These are phyloP conservation scores for Trematomus bernacchii DNA, from an alignment of 2,797 vertebrate species.

Conservation along the genomic window DNA sequence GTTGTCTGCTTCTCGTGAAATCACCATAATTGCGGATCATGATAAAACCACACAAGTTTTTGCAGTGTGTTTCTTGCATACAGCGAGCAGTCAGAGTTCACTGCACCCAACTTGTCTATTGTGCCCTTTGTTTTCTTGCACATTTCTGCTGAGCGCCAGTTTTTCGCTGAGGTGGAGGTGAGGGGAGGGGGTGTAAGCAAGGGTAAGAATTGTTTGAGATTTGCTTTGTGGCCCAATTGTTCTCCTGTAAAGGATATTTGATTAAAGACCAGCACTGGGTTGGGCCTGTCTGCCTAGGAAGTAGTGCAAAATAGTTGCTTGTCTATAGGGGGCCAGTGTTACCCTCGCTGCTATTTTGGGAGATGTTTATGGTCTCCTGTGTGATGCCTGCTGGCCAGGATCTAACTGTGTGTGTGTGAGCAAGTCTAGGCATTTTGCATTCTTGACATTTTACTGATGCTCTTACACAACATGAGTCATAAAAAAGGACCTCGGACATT, in stretches of 20 bases:
- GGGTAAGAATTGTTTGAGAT: conserved; percentile 75
- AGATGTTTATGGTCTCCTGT: conserved; percentile 71
- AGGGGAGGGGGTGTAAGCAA: conserved; percentile 11
- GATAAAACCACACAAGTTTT: conserved; percentile 18
- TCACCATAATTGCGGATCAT: conserved; percentile 9
- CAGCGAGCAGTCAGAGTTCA: conserved; percentile 10
- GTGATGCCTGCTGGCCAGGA: conserved; percentile 61
- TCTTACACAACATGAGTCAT: conserved; percentile 8
- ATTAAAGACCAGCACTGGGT: conserved; percentile 80
- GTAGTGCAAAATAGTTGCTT: conserved; percentile 71
- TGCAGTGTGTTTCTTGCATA: conserved; percentile 17
- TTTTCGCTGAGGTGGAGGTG: conserved; percentile 34
- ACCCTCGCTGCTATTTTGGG: conserved; percentile 76
- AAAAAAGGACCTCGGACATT: neutral
- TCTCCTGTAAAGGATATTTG: conserved; percentile 81
- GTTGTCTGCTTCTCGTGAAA: conserved; percentile 12
- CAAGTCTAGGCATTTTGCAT: conserved; percentile 30
- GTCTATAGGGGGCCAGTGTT: conserved; percentile 75
- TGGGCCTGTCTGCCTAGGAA: conserved; percentile 81
- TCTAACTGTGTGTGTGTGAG: conserved; percentile 43
- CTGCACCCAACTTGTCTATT: conserved; percentile 49
- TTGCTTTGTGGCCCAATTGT: conserved; percentile 80
- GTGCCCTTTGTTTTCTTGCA: conserved; percentile 50
- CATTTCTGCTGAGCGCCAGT: conserved; percentile 65
- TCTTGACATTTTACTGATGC: conserved; percentile 13